These are phyloP conservation scores for Drosophila nikananu DNA, from an alignment of 1,140 invertebrate species.

Conservation along the genomic window DNA sequence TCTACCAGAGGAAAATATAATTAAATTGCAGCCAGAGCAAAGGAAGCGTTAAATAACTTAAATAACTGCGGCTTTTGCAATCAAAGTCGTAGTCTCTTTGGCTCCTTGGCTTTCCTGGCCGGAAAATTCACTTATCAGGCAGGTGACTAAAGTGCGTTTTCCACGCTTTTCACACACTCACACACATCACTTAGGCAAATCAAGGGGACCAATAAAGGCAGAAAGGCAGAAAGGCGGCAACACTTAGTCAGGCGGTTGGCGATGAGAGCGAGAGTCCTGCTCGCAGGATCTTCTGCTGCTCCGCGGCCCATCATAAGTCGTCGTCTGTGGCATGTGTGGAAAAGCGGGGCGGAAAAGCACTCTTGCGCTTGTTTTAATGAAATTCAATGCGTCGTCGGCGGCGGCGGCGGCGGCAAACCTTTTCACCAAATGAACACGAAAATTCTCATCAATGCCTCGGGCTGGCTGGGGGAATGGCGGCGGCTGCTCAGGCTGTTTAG, in stretches of 20 bases:
- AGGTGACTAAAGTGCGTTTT: constrained; percentile 15
- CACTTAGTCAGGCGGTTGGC: constrained; percentile 47
- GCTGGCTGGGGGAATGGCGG: neutral
- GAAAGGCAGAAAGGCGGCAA: constrained; percentile 64
- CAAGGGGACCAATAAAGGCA: constrained; percentile 75
- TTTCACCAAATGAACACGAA: constrained; percentile 79
- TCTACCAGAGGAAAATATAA: constrained; percentile 51
- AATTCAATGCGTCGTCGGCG: constrained; percentile 68
- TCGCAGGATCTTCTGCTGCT: constrained; percentile 9
- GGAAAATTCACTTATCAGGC: constrained; percentile 55
- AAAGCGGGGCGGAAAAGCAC: constrained; percentile 55
- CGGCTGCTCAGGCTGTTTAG: neutral
- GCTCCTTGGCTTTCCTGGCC: constrained; percentile 12
- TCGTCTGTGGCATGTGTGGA: constrained; percentile 29
- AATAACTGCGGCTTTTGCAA: constrained; percentile 71
- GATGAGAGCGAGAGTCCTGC: constrained; percentile 44
- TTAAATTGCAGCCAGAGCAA: constrained; percentile 52
- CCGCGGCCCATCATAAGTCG: constrained; percentile 46
- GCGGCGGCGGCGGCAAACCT: constrained; percentile 39
- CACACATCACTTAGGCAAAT: constrained; percentile 72
- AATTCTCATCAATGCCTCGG: constrained; percentile 62
- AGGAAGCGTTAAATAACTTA: constrained; percentile 39
- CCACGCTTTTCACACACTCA: neutral
- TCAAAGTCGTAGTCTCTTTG: constrained; percentile 57
- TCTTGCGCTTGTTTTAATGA: constrained; percentile 80